These are phyloP conservation scores for Apodemia duryi DNA, from an alignment of 2,888 invertebrate genomes.

Conservation along the genomic window DNA sequence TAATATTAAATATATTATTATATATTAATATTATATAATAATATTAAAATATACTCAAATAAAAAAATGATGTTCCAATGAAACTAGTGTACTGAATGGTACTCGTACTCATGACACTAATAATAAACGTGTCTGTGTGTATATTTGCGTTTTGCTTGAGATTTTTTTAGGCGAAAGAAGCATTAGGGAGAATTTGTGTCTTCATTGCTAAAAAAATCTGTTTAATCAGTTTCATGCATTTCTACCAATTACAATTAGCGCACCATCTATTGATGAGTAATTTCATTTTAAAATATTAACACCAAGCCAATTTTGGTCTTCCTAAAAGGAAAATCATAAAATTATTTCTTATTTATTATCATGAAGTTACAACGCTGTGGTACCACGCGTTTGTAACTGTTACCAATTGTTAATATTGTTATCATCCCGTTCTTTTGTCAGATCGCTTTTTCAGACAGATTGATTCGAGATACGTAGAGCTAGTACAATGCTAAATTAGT, in stretches of 20 bases:
- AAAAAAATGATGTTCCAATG: too few relatives aligned
- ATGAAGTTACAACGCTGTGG: conserved; percentile 38
- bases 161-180: too few relatives aligned
- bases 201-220: too few relatives aligned
- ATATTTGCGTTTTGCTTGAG: too few relatives aligned
- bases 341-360: conserved; percentile 10
- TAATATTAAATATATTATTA: too few relatives aligned
- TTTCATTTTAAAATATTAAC: neutral
- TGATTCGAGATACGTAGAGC: conserved; percentile 60
- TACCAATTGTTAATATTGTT: conserved; percentile 65
- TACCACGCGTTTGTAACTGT: conserved; percentile 51
- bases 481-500: conserved; percentile 63
- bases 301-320: neutral
- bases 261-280: neutral
- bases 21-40: too few relatives aligned
- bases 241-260: neutral
- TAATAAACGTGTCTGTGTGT: too few relatives aligned
- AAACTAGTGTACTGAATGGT: too few relatives aligned
- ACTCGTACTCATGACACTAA: too few relatives aligned
- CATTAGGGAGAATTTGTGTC: too few relatives aligned
- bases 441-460: conserved; percentile 64
- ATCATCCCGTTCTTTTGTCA: conserved; percentile 62
- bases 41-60: too few relatives aligned
- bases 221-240: too few relatives aligned
- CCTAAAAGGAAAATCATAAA: conserved; percentile 8